phyloP scores from a whole-genome alignment of 2,113 vertebrate genomes.

The Ranitomeya variabilis region DNA sequence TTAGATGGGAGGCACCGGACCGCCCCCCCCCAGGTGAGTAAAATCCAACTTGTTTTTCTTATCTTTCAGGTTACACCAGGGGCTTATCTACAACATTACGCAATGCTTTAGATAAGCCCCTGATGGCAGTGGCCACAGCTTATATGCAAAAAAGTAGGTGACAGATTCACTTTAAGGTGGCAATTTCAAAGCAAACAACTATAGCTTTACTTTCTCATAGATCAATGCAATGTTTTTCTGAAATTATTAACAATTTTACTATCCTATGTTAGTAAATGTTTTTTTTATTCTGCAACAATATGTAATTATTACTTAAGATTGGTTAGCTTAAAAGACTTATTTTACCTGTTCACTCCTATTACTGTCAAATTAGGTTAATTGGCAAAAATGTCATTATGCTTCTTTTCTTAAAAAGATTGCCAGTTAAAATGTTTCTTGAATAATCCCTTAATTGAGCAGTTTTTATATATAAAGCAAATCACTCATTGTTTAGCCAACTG shows the following conservation, averaged over 20 bases:
- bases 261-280: background rate
- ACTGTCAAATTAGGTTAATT: constrained; percentile 12
- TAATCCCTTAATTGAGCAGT: background rate
- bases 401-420: background rate
- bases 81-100: no score
- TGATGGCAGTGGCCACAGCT: no score
- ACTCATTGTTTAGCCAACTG: background rate
- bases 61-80: no score
- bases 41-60: no score
- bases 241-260: background rate
- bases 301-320: background rate
- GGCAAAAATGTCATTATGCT: constrained; percentile 1
- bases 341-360: constrained; percentile 5
- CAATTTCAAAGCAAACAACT: no score
- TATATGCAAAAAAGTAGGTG: no score
- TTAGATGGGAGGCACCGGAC: no score
- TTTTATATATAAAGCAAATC: background rate
- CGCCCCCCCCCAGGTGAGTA: no score
- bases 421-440: background rate
- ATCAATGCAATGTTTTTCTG: no score
- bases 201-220: no score
- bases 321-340: background rate
- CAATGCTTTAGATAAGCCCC: no score
- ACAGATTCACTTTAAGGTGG: no score
- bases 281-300: background rate